Percentiles rank a stretch among this genome's conserved stretches.
These are phyloP conservation scores for Rhagologus leucostigma DNA, from an alignment of 2,113 vertebrate genomes.

Conservation along the genomic window DNA sequence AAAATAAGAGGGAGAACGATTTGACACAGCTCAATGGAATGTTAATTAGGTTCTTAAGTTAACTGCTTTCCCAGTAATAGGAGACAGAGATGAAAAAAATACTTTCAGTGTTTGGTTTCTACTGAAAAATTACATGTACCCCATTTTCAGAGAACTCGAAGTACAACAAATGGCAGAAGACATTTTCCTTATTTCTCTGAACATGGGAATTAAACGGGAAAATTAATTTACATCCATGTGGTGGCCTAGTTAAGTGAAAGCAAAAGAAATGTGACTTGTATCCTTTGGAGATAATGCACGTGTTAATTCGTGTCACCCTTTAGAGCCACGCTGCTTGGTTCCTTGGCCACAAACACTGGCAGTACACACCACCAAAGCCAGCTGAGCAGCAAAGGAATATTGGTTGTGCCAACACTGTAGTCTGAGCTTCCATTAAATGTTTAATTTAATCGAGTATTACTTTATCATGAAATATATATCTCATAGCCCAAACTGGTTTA, in stretches of 20 bases:
- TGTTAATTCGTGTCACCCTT: background rate
- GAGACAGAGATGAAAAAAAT: background rate
- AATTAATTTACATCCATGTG: background rate
- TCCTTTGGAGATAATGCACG: background rate
- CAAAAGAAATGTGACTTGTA: background rate
- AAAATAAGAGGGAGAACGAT: background rate
- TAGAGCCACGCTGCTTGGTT: background rate
- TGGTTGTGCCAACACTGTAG: background rate
- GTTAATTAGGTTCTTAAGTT: background rate
- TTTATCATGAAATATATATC: background rate
- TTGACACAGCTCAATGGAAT: background rate
- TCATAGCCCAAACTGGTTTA: background rate
- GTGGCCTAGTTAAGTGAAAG: background rate
- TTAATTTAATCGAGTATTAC: background rate
- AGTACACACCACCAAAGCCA: background rate
- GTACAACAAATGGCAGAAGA: background rate
- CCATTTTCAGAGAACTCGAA: background rate
- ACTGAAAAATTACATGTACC: background rate
- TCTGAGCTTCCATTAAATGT: background rate
- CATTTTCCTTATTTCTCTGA: background rate
- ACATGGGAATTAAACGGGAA: background rate
- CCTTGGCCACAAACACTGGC: accelerated
- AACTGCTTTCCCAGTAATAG: background rate
- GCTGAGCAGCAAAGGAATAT: background rate
- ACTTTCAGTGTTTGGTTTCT: background rate